Percentiles rank a stretch among this genome's conserved stretches.
These are phyloP conservation scores for Vipera ursinii DNA, from an alignment of 2,797 vertebrate species.

Conservation along the genomic window DNA sequence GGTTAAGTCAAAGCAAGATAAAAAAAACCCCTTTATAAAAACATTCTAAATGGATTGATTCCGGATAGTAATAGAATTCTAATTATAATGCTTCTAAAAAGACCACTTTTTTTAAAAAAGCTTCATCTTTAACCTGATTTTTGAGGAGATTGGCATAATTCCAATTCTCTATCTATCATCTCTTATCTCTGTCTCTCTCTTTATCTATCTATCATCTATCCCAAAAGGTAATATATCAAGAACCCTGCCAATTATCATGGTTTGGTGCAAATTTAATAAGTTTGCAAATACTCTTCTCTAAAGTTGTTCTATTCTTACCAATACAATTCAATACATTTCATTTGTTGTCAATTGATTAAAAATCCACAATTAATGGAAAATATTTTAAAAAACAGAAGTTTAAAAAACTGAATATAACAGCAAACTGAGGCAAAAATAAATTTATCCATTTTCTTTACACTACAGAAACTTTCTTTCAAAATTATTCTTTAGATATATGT, in stretches of 20 bases:
- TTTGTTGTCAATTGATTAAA: neutral
- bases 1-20: neutral
- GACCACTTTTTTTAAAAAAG: neutral
- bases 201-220: neutral
- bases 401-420: neutral
- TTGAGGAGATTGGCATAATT: conserved; percentile 32
- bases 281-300: conserved; percentile 5
- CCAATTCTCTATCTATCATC: neutral
- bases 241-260: conserved; percentile 12
- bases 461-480: no score
- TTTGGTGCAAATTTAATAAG: conserved; percentile 1
- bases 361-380: neutral
- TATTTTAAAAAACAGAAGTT: neutral
- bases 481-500: neutral
- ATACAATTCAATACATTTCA: no score
- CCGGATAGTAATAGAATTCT: neutral
- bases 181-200: no score
- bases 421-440: neutral
- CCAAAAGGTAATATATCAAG: neutral
- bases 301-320: neutral
- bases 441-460: no score
- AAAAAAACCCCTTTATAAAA: neutral
- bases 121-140: neutral
- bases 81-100: neutral
- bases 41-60: neutral